These are phyloP conservation scores for Monomorium pharaonis DNA, from an alignment of 1,140 invertebrate species.

Conservation along the genomic window DNA sequence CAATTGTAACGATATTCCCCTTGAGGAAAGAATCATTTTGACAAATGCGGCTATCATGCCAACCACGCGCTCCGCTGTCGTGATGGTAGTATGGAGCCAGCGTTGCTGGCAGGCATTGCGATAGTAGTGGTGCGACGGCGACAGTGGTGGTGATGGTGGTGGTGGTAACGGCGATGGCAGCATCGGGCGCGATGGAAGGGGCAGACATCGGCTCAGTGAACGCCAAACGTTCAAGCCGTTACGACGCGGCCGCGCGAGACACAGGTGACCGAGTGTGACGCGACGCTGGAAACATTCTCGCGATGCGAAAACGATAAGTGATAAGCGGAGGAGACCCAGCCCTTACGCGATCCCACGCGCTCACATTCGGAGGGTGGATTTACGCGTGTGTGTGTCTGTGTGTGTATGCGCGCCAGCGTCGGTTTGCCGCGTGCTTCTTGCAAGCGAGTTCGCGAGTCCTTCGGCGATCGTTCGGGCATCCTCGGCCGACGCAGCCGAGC, in stretches of 20 bases:
- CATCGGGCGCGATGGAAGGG: slow-evolving; percentile 50
- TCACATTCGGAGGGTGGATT: not conserved
- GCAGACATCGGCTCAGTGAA: slow-evolving; percentile 72
- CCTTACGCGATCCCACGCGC: not conserved
- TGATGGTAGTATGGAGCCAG: not conserved
- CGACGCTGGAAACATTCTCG: not conserved
- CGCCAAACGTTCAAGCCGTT: slow-evolving; percentile 72
- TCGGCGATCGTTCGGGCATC: slow-evolving; percentile 8
- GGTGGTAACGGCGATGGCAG: slow-evolving; percentile 20
- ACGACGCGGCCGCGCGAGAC: not conserved
- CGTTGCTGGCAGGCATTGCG: not conserved
- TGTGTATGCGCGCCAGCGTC: not conserved
- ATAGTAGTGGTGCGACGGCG: not conserved
- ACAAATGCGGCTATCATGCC: slow-evolving; percentile 38
- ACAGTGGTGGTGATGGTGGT: not conserved
- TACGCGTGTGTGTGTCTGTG: not conserved
- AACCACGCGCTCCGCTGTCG: not conserved
- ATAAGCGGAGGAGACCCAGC: not conserved
- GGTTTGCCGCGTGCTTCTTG: not conserved
- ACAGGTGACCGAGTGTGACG: not conserved
- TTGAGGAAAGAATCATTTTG: slow-evolving; percentile 25
- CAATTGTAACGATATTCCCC: slow-evolving; percentile 35
- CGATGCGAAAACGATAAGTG: not conserved
- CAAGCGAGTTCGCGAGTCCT: not conserved
- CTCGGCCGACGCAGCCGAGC: slow-evolving; percentile 34